These are phyloP conservation scores for Porites lutea DNA, from an alignment of 64 coral and sea anemone species.

Conservation along the genomic window DNA sequence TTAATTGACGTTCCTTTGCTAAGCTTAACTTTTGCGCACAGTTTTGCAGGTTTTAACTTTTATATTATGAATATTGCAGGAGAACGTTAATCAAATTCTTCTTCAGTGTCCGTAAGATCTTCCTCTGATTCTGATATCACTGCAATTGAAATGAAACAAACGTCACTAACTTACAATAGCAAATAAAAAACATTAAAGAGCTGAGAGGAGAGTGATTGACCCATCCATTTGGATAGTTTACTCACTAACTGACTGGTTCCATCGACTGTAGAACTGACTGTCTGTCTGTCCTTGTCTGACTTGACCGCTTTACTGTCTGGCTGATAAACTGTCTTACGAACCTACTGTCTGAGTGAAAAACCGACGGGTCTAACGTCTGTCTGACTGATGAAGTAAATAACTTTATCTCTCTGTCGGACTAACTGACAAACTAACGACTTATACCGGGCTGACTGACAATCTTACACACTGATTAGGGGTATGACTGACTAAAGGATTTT, in stretches of 20 bases:
- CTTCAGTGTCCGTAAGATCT: slow-evolving; percentile 46
- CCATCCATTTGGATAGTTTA: no score
- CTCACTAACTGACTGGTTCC: not conserved
- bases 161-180: not conserved
- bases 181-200: not conserved
- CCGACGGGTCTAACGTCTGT: not conserved
- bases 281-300: not conserved
- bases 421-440: not conserved
- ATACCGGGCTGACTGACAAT: not conserved
- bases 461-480: not conserved
- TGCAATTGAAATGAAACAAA: slow-evolving; percentile 20
- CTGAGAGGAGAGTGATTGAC: no score
- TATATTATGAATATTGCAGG: no score
- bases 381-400: no score
- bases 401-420: not conserved
- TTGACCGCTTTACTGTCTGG: not conserved
- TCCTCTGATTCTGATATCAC: slow-evolving; percentile 67
- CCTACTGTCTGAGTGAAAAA: not conserved
- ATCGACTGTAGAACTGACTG: not conserved
- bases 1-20: no score
- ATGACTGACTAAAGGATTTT: not conserved
- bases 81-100: slow-evolving; percentile 12
- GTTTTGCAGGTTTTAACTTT: no score
- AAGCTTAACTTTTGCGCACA: no score
- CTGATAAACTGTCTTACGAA: not conserved